phyloP scores from a whole-genome alignment of 2,797 vertebrate species.

The Takifugu rubripes region DNA sequence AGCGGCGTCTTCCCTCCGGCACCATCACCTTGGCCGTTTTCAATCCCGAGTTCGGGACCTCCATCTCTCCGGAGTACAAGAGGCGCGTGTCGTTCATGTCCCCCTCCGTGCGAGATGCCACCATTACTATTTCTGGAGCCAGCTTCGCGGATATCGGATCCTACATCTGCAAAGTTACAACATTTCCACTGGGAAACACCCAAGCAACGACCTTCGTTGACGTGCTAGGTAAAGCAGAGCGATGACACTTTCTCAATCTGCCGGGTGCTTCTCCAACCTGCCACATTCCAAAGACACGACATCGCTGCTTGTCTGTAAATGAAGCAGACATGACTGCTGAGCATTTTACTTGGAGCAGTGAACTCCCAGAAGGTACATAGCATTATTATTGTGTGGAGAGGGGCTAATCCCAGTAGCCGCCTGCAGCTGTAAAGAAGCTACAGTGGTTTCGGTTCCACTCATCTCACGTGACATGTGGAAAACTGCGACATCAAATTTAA shows the following conservation, averaged over 20 bases:
- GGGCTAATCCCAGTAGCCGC: constrained; percentile 33
- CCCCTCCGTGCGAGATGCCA: constrained; percentile 85
- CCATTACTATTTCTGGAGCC: constrained; percentile 84
- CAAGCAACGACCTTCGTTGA: constrained; percentile 85
- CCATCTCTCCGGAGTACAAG: constrained; percentile 81
- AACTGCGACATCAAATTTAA: constrained; percentile 19
- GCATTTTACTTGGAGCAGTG: constrained; percentile 31
- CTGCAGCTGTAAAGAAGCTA: constrained; percentile 19
- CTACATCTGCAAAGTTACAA: constrained; percentile 93
- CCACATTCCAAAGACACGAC: constrained; percentile 16
- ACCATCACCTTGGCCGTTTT: constrained; percentile 88
- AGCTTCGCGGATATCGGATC: constrained; percentile 87
- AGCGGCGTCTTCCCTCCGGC: constrained; percentile 82
- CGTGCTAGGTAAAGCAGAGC: constrained; percentile 85
- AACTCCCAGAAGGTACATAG: constrained; percentile 26
- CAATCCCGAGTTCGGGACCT: constrained; percentile 87
- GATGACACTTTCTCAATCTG: constrained; percentile 3
- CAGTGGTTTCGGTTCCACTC: constrained; percentile 18
- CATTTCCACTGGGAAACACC: constrained; percentile 92
- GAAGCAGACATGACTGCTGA: constrained; percentile 31
- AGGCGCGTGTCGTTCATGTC: constrained; percentile 87
- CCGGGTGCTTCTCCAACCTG: constrained; percentile 13
- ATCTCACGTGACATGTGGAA: constrained; percentile 14
- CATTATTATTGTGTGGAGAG: constrained; percentile 36
- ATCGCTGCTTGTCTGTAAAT: constrained; percentile 31